Percentiles rank a stretch among this genome's conserved stretches.
phyloP scores from a whole-genome alignment of 1,140 invertebrate species.

The Papilio dardanus region DNA sequence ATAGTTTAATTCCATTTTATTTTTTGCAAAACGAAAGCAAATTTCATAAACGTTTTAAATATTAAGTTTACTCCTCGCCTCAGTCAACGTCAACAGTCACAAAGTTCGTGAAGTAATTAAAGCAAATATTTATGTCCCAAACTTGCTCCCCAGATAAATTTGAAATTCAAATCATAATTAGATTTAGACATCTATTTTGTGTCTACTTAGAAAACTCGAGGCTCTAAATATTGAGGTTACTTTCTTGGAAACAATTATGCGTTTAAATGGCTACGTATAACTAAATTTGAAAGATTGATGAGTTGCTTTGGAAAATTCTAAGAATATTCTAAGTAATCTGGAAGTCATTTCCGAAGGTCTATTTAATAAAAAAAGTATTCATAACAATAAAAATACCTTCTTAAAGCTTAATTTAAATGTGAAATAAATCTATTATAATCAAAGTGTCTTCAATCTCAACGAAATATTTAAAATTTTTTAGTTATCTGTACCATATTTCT shows the following conservation, averaged over 20 bases:
- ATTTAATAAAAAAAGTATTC: too few relatives aligned
- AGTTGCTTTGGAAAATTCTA: neutral
- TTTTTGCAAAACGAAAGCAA: neutral
- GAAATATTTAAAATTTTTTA: too few relatives aligned
- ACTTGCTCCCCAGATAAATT: slow-evolving; percentile 35
- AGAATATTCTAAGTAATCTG: neutral
- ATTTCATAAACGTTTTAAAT: slow-evolving; percentile 29
- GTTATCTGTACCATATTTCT: too few relatives aligned
- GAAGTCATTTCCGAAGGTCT: too few relatives aligned
- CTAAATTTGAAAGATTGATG: neutral
- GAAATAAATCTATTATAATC: too few relatives aligned
- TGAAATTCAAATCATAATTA: slow-evolving; percentile 39
- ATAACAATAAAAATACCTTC: too few relatives aligned
- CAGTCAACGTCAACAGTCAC: slow-evolving; percentile 33
- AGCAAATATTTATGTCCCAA: slow-evolving; percentile 37
- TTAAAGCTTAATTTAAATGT: too few relatives aligned
- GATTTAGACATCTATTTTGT: slow-evolving; percentile 37
- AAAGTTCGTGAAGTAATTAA: slow-evolving; percentile 37
- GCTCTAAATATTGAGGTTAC: neutral
- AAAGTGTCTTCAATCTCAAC: too few relatives aligned
- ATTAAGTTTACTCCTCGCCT: neutral
- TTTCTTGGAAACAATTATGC: slow-evolving; percentile 1
- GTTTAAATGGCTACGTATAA: neutral
- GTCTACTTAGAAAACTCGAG: slow-evolving; percentile 28
- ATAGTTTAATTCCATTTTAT: neutral